phyloP scores from a whole-genome alignment of 2,113 vertebrate species.

The Odocoileus virginianus region DNA sequence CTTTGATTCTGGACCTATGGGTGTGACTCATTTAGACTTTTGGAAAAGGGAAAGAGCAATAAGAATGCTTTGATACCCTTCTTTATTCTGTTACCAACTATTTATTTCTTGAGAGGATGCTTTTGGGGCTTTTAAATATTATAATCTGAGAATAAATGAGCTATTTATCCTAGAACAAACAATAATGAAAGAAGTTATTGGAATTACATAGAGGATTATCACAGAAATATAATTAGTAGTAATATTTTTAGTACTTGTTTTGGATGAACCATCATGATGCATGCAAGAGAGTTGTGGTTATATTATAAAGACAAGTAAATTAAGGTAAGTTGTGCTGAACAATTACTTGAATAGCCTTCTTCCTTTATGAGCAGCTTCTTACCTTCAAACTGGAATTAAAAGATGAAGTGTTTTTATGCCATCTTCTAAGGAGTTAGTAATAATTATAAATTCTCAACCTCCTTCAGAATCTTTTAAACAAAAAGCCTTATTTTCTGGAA shows the following conservation, averaged over 20 bases:
- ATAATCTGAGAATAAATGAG: background rate
- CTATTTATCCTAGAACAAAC: constrained; percentile 1
- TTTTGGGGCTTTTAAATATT: background rate
- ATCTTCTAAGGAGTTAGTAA: background rate
- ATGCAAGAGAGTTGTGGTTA: background rate
- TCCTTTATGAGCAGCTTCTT: background rate
- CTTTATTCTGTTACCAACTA: background rate
- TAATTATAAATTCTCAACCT: background rate
- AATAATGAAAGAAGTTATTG: background rate
- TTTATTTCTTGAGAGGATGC: background rate
- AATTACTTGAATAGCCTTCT: background rate
- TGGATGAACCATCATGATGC: background rate
- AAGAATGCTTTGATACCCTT: background rate
- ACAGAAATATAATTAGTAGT: constrained; percentile 12
- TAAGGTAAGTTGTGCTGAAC: background rate
- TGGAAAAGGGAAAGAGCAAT: background rate
- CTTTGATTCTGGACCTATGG: background rate
- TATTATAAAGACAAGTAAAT: constrained; percentile 11
- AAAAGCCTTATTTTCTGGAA: background rate
- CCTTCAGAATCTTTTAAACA: background rate
- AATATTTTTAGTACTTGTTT: constrained; percentile 17
- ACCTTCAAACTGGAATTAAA: background rate
- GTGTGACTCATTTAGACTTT: background rate
- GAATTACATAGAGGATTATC: background rate
- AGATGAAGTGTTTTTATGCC: background rate